Percentiles rank a stretch among this genome's conserved stretches.
phyloP scores from a whole-genome alignment of 2,888 invertebrate species.

The Embidobia sp. region DNA sequence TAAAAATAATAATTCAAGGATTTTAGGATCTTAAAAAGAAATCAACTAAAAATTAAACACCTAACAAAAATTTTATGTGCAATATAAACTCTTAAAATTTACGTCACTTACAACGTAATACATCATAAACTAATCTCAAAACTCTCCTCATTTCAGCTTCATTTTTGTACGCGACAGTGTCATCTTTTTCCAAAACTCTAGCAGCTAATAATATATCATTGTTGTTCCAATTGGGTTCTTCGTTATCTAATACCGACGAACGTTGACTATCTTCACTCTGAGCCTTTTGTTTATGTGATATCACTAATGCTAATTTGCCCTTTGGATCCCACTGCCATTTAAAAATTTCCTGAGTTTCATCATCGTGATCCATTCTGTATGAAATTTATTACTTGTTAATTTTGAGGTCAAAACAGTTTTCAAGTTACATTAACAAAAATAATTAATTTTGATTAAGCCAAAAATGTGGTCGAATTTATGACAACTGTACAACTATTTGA shows the following conservation, averaged over 20 bases:
- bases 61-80: too few species aligned
- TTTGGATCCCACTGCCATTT: slow-evolving; percentile 44
- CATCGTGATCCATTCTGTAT: slow-evolving; percentile 26
- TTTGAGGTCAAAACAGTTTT: slow-evolving; percentile 18
- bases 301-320: slow-evolving; percentile 22
- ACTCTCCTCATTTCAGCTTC: slow-evolving; percentile 89
- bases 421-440: background rate
- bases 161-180: slow-evolving; percentile 77
- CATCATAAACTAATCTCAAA: slow-evolving; percentile 88
- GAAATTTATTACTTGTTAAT: slow-evolving; percentile 17
- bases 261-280: background rate
- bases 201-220: slow-evolving; percentile 76
- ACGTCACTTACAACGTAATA: slow-evolving; percentile 86
- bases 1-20: too few species aligned
- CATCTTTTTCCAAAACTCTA: slow-evolving; percentile 67
- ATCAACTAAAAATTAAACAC: too few species aligned
- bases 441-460: slow-evolving; percentile 18
- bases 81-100: too few species aligned
- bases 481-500: too few species aligned
- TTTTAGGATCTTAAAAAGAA: too few species aligned
- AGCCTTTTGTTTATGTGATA: slow-evolving; percentile 22
- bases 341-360: slow-evolving; percentile 18
- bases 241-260: background rate
- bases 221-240: slow-evolving; percentile 75
- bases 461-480: too few species aligned